A percentile compares a stretch with the other conserved stretches of the same genome.
Conservation (phyloP, 2,888 invertebrate species). For the Melipona beecheii region DNA sequence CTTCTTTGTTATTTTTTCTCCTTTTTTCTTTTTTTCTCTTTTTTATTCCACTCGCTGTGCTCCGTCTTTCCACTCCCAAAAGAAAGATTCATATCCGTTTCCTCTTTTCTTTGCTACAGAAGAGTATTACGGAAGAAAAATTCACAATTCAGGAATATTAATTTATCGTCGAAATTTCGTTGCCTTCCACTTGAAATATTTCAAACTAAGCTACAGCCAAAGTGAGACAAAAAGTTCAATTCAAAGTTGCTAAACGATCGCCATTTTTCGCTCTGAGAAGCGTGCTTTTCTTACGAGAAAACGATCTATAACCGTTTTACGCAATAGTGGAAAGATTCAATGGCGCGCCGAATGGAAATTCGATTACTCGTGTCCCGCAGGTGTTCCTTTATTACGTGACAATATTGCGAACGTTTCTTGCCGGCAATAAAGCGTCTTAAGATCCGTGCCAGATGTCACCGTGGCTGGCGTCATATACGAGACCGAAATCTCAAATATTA, state of each 20-base stretch:
- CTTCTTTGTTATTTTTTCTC: slow-evolving; percentile 31
- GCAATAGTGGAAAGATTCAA: background rate
- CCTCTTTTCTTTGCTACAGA: background rate
- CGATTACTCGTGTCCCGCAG: slow-evolving; percentile 49
- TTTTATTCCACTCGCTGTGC: slow-evolving; percentile 26
- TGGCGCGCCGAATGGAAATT: slow-evolving; percentile 43
- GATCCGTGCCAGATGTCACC: slow-evolving; percentile 80
- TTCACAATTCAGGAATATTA: no score
- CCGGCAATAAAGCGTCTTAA: slow-evolving; percentile 77
- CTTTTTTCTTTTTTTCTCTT: slow-evolving; percentile 30
- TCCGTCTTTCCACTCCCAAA: background rate
- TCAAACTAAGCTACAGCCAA: no score
- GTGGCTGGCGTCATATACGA: slow-evolving; percentile 71
- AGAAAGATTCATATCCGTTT: background rate
- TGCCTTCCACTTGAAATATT: no score
- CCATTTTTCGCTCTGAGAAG: background rate
- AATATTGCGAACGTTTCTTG: slow-evolving; percentile 71
- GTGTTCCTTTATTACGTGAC: slow-evolving; percentile 74
- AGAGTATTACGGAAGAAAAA: no score
- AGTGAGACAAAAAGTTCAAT: background rate
- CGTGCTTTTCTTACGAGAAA: background rate
- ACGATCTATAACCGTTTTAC: slow-evolving; percentile 9
- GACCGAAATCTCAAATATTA: slow-evolving; percentile 81
- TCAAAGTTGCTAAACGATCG: background rate
- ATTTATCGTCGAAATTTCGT: no score